Percentiles rank a stretch among this genome's conserved stretches.
phyloP scores from a whole-genome alignment of 2,113 vertebrate genomes.

The Crotalus viridis region DNA sequence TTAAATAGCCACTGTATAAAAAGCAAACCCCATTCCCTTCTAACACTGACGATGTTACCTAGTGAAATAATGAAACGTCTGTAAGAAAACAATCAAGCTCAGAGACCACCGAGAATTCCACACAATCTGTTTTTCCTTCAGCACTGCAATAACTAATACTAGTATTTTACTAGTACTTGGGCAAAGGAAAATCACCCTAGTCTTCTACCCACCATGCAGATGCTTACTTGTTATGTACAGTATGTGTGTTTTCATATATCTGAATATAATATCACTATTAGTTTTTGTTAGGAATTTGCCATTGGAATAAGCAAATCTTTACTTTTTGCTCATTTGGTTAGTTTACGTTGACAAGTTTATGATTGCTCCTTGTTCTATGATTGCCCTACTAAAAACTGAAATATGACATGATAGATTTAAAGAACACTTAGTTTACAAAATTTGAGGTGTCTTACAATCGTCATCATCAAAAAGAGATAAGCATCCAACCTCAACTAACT shows the following conservation, averaged over 20 bases:
- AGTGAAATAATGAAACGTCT: neutral
- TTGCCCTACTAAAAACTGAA: constrained; percentile 23
- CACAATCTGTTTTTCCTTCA: neutral
- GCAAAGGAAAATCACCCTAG: neutral
- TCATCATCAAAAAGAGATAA: neutral
- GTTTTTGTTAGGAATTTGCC: neutral
- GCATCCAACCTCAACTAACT: neutral
- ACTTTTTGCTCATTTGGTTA: neutral
- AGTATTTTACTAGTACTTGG: neutral
- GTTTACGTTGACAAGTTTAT: neutral
- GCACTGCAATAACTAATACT: neutral
- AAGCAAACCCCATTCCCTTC: neutral
- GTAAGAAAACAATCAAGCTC: neutral
- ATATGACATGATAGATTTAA: neutral
- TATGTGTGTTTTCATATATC: neutral
- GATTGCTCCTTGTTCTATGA: neutral
- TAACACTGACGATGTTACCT: neutral
- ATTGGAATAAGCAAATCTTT: neutral
- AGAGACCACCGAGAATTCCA: neutral
- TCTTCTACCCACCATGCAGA: neutral
- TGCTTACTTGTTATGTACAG: neutral
- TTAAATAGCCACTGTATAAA: neutral
- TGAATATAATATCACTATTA: constrained; percentile 6
- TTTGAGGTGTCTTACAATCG: neutral
- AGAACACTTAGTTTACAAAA: neutral